Evolutionary conservation across 2,113 vertebrate genomes (phyloP).

Genomic region (Aythya baeri): DNA sequence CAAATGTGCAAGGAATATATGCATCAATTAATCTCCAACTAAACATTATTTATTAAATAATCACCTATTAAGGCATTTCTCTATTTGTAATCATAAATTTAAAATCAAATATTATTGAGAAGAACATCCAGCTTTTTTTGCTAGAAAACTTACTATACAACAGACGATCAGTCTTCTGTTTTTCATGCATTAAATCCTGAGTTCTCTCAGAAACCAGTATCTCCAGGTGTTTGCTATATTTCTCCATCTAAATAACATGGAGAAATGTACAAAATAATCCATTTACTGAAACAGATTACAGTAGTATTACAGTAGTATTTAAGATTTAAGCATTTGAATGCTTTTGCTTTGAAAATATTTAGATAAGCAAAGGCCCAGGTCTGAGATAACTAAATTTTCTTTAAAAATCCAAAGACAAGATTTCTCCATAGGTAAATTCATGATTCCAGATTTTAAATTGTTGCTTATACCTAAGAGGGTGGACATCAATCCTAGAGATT

Average conservation of each 20-base stretch:
- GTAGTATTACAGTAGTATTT: neutral
- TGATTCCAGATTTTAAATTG: neutral
- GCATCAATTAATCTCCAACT: neutral
- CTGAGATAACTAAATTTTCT: neutral
- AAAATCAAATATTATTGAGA: neutral
- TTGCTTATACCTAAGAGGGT: neutral
- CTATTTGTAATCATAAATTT: neutral
- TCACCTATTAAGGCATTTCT: neutral
- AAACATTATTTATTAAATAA: neutral
- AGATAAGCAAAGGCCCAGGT: neutral
- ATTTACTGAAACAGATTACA: neutral
- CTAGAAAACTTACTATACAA: conserved; percentile 82
- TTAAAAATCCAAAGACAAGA: neutral
- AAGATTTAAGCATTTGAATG: neutral
- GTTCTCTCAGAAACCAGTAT: conserved; percentile 85
- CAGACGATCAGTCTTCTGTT: conserved; percentile 85
- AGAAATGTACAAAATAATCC: neutral
- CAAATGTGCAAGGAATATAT: neutral
- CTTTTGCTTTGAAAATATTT: neutral
- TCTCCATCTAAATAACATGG: conserved; percentile 84
- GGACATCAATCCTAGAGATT: neutral
- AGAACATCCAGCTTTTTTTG: neutral
- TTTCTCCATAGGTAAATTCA: neutral
- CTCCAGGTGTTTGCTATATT: conserved; percentile 90
- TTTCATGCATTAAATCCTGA: conserved; percentile 87